Conservation (phyloP, 2,113 vertebrate genomes). For the Sinocyclocheilus anophthalmus region DNA sequence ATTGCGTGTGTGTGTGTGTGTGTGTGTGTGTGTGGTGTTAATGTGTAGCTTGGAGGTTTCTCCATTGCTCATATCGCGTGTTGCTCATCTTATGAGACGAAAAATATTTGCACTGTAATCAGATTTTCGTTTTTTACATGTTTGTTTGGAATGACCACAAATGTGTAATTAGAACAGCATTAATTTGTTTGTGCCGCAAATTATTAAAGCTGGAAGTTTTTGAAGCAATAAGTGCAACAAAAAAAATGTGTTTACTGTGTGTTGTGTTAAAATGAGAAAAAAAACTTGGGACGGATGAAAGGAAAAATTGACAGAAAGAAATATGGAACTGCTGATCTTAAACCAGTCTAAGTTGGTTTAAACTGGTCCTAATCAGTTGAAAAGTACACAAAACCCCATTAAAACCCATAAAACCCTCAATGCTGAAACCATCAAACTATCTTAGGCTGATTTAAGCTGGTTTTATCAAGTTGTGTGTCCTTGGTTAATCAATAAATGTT, state of each 20-base stretch:
- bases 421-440: background rate
- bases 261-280: background rate
- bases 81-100: constrained; percentile 28
- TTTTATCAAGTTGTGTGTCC: constrained; percentile 9
- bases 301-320: background rate
- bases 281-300: background rate
- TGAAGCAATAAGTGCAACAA: background rate
- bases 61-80: constrained; percentile 58
- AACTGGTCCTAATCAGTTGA: background rate
- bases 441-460: background rate
- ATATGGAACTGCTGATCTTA: background rate
- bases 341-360: constrained; percentile 43
- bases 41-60: constrained; percentile 67
- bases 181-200: constrained; percentile 23
- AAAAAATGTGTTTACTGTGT: background rate
- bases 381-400: background rate
- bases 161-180: constrained; percentile 39
- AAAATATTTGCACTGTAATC: constrained; percentile 48
- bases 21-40: constrained; percentile 46
- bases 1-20: constrained; percentile 63
- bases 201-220: constrained; percentile 27
- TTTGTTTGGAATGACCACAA: constrained; percentile 43
- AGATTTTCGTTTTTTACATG: constrained; percentile 51
- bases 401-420: constrained; percentile 34
- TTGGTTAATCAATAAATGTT: constrained; percentile 41